Evolutionary conservation across 2,113 vertebrate genomes (phyloP).

Genomic region (Mesocricetus auratus): DNA sequence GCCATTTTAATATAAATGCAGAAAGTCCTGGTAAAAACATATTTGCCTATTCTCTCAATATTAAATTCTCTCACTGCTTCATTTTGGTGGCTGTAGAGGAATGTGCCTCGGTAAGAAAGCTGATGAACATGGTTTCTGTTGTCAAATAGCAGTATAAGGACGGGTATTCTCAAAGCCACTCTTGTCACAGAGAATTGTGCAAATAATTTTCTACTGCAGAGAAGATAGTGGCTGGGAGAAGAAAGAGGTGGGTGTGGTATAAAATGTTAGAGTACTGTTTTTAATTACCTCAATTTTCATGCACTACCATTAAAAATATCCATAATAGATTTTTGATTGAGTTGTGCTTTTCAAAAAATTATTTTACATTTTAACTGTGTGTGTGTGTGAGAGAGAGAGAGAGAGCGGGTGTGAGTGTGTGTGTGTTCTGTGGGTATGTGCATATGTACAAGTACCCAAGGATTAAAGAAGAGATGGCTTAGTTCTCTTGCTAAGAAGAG

Average conservation of each 20-base stretch:
- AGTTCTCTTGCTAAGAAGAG: neutral
- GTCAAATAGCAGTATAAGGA: neutral
- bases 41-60: neutral
- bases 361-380: too few species aligned
- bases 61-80: neutral
- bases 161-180: neutral
- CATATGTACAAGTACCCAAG: neutral
- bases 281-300: neutral
- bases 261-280: neutral
- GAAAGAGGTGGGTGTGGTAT: neutral
- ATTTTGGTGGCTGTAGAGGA: neutral
- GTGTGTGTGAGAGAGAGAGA: too few species aligned
- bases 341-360: neutral
- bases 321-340: neutral
- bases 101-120: neutral
- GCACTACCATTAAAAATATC: neutral
- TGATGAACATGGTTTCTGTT: neutral
- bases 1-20: neutral
- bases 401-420: neutral
- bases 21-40: neutral
- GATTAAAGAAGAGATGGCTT: neutral
- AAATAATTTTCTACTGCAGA: neutral
- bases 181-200: neutral
- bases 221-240: neutral
- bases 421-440: neutral